Base-by-base conservation (phyloP, 2,113 vertebrate genomes). In the Xiphias gladius region DNA sequence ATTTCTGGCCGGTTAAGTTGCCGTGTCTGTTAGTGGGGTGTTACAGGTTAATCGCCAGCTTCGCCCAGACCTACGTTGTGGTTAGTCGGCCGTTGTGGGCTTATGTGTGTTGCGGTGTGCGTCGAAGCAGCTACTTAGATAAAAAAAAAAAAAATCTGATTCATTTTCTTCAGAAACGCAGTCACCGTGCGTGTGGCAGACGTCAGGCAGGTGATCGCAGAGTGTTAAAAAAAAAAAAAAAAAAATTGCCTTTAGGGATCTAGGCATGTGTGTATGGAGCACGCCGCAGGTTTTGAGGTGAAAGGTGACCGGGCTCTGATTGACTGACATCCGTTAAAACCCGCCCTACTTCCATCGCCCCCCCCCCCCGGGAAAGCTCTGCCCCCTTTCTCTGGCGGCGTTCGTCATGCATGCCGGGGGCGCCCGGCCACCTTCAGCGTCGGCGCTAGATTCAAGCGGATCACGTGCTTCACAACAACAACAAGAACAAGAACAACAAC, bases 231-330 rank as follows among this genome's bases (percentile, higher is more conserved):
- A n/a, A n/a, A n/a, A n/a, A n/a, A n/a, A n/a, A n/a, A n/a, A n/a
- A n/a, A n/a, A n/a, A n/a, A n/a, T n/a, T 4, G 2, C n/a, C 52
- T 24, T 0, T n/a, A 24, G 22, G 22, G 7, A 0, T 12, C 52
- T 6, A 12, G 22, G 11, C 52, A 55, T 55, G n/a, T 1, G 24
- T 41, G 24, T 32, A 16, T 43, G n/a, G 12, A 11, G 39, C 48
- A 28, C 20, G 11, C 2, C 37, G 62, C 76, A 67, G 80, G 73
- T 79, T 89, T 92, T 72, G 72, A 89, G 88, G 86, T 87, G 80
- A 89, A 92, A 91, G 87, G 86, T 90, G 46, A 83, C 76, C 82
- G 4, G 65, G 24, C 32, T 77, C 77, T 84, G 73, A 89, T 93
- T 91, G 90, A 90, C 26, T 70, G 57, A 16, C 19, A 6, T 13